Conservation (phyloP, 2,888 invertebrate genomes). For the Pristionchus entomophagus region DNA sequence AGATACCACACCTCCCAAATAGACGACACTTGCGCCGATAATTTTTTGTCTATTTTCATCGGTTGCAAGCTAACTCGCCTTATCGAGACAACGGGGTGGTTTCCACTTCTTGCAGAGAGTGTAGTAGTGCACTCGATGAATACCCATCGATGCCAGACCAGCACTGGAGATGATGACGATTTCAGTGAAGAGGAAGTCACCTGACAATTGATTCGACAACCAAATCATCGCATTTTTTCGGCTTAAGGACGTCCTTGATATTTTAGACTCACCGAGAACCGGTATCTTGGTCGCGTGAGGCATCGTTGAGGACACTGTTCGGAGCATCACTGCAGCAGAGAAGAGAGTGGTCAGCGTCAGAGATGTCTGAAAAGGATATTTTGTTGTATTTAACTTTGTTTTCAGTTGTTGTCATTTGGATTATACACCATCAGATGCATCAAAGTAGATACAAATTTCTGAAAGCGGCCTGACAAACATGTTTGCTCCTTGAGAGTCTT, state of each 20-base stretch:
- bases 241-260: background rate
- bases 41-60: too few relatives aligned
- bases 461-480: too few relatives aligned
- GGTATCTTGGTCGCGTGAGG: background rate
- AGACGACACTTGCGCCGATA: too few relatives aligned
- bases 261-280: background rate
- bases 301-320: background rate
- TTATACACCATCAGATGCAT: too few relatives aligned
- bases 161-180: background rate
- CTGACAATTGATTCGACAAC: background rate
- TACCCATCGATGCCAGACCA: background rate
- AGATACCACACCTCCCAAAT: too few relatives aligned
- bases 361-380: background rate
- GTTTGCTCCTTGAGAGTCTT: too few relatives aligned
- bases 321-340: background rate
- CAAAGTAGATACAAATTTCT: too few relatives aligned
- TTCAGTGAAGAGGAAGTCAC: background rate
- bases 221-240: background rate
- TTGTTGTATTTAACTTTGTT: too few relatives aligned
- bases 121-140: constrained; percentile 18
- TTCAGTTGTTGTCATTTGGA: too few relatives aligned
- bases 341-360: background rate
- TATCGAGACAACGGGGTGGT: background rate
- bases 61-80: background rate
- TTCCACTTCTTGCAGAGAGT: background rate